Base-by-base conservation (phyloP, 1,140 invertebrate genomes). In the Propsilocerus akamusi region DNA sequence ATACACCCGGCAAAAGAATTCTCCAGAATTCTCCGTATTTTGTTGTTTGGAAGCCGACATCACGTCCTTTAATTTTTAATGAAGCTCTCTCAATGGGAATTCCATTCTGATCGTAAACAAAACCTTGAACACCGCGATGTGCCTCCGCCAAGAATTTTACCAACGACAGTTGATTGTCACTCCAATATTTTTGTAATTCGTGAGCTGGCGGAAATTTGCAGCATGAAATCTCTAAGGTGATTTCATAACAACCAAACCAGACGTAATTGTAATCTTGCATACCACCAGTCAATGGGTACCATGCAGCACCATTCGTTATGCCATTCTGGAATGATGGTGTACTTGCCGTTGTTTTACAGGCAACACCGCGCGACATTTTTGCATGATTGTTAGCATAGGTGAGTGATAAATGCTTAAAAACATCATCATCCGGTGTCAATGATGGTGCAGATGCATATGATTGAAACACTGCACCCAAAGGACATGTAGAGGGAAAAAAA, bases 251-350 rank as follows among this genome's bases (percentile, higher is more conserved):
- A 46, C 94, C 95, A 59, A 91, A 92, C 80, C 88, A 89, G 11
- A 97, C 76, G 63, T 99, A 99, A 66, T 98, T 98, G 68, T 89
- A 99, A 64, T 99, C 96, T 72, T 98, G 94, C 88, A 92, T 91
- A 6, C 71, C 75, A 67, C 88, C 90, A 51, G 85, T 87, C 1
- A 94, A 66, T 0, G 86, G 85, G 66, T 93, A 93, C 89, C 89
- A 93, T 46, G 84, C 83, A 2, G 90, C 90, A 5, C 90, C 90
- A 59, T 94, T 94, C 11, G 87, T 92, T 53, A 92, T 92, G 8
- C 90, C 90, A 57, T 89, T 70, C 52, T 79, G 74, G 63, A 94
- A 94, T 47, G 74, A 71, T 4, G 78, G 73, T 53, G 80, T 75
- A 5, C 17, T 41, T 37, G 78, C 72, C 49, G 77, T 71, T 7